Percentiles rank a stretch among this genome's conserved stretches.
These are phyloP conservation scores for Thryonomys swinderianus DNA, from an alignment of 2,113 vertebrate genomes.

Conservation along the genomic window DNA sequence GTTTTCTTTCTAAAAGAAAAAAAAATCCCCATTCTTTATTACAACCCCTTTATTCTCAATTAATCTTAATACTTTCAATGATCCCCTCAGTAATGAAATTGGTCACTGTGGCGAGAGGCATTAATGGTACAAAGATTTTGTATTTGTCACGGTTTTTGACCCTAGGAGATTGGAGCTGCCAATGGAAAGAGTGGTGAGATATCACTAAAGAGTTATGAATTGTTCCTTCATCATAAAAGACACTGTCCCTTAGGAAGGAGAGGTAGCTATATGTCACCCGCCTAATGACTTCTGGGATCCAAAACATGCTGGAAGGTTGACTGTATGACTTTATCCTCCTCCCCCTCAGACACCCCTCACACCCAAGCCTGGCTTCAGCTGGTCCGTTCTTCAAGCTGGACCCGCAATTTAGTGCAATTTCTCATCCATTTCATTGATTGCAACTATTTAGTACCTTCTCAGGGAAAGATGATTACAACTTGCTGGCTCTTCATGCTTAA, in stretches of 20 bases:
- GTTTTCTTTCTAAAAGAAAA: not conserved
- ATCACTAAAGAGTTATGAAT: slow-evolving; percentile 69
- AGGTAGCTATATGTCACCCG: slow-evolving; percentile 65
- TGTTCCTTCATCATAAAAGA: slow-evolving; percentile 74
- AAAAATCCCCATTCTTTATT: not conserved
- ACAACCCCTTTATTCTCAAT: not conserved
- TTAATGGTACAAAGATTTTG: slow-evolving; percentile 27
- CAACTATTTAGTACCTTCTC: slow-evolving; percentile 87
- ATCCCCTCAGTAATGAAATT: slow-evolving; percentile 61
- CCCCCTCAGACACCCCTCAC: not conserved
- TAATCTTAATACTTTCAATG: slow-evolving; percentile 66
- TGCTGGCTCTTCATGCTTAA: slow-evolving; percentile 88
- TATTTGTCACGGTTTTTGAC: slow-evolving; percentile 12
- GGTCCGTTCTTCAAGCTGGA: slow-evolving; percentile 75
- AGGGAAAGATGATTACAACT: slow-evolving; percentile 89
- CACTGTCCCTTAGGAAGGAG: slow-evolving; percentile 71
- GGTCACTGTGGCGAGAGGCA: not conserved
- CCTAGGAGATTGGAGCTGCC: not conserved
- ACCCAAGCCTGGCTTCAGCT: slow-evolving; percentile 78
- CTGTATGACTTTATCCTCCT: slow-evolving; percentile 78
- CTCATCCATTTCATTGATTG: slow-evolving; percentile 88
- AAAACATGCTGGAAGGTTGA: slow-evolving; percentile 78
- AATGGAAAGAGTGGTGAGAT: slow-evolving; percentile 30
- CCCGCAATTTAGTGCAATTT: slow-evolving; percentile 86
- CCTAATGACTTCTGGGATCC: slow-evolving; percentile 72